Conservation (phyloP, 2,797 vertebrate species). For the Xyrichtys novacula region DNA sequence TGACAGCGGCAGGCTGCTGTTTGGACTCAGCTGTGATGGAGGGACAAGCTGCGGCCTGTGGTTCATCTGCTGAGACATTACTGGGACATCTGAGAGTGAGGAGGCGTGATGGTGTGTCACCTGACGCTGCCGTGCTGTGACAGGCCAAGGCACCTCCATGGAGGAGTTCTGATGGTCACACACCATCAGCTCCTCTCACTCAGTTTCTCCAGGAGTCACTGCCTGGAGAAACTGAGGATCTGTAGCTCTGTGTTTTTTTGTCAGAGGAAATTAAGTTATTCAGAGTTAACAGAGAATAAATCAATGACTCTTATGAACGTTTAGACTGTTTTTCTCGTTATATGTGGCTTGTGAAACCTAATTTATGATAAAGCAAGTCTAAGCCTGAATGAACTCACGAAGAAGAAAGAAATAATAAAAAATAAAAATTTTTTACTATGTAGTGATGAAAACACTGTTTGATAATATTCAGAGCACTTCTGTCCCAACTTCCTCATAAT, state of each 20-base stretch:
- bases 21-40: slow-evolving; percentile 73
- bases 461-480: too few species aligned
- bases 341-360: too few species aligned
- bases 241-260: slow-evolving; percentile 2
- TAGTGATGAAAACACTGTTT: too few species aligned
- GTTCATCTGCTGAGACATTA: slow-evolving; percentile 90
- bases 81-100: slow-evolving; percentile 90
- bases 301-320: too few species aligned
- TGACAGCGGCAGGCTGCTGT: slow-evolving; percentile 74
- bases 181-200: slow-evolving; percentile 85
- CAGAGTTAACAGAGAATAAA: too few species aligned
- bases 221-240: slow-evolving; percentile 69
- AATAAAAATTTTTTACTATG: too few species aligned
- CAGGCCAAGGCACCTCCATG: slow-evolving; percentile 87
- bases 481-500: too few species aligned
- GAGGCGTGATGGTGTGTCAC: slow-evolving; percentile 85
- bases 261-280: too few species aligned
- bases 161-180: slow-evolving; percentile 83
- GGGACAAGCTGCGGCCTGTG: slow-evolving; percentile 84
- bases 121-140: slow-evolving; percentile 85
- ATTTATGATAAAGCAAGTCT: too few species aligned
- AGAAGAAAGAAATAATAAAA: too few species aligned
- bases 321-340: too few species aligned
- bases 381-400: too few species aligned
- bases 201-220: slow-evolving; percentile 65